Evolutionary conservation across 1,140 invertebrate genomes (phyloP), one percentile per base, ranked within the genome.

Genomic region (Brachionus calyciflorus): DNA sequence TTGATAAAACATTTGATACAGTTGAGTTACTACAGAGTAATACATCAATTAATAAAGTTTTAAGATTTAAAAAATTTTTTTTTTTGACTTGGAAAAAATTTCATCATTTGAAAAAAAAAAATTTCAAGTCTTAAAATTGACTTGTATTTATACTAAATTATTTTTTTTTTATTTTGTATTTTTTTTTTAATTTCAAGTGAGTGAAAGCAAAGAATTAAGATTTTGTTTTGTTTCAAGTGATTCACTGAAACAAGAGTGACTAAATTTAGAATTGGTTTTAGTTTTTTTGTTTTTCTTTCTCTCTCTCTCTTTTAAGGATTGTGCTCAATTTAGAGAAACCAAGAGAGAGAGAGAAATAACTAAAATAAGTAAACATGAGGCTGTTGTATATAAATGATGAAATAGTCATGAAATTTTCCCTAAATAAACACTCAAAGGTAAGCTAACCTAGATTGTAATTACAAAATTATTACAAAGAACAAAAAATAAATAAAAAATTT

Each of bases 1-100:
- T 19, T 49, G 44, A 73, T 40, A 73, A 14, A 73, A 73, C 46
- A 73, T 73, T 53, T 73, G 46, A 55, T 73, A 73, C 21, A 73
- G 30, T 17, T 73, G 60, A 44, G 60, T 65, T 19, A 24, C 60
- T 65, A 65, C 10, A 26, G 46, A 73, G 46, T 73, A 55, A 49
- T 73, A 51, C 69, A 73, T 49, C 26, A 60, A 60, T n/a, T n/a
- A 6, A 7, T n/a, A 6, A 9, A 19, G 53, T 7, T 57, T n/a
- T 37, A 5, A 5, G 3, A 5, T 49, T 57, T 57, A n/a, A 28
- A n/a, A n/a, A n/a, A n/a, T n/a, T n/a, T n/a, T n/a, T 57, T 57
- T 10, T 57, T 5, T 57, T 60, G 37, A 19, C 33, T 33, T 33
- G 9, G 6, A 60, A 60, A 40, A 37, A 60, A 33, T 60, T 33